Evolutionary conservation across 1,140 invertebrate genomes (phyloP).

Genomic region (Drosophila gunungcola): DNA sequence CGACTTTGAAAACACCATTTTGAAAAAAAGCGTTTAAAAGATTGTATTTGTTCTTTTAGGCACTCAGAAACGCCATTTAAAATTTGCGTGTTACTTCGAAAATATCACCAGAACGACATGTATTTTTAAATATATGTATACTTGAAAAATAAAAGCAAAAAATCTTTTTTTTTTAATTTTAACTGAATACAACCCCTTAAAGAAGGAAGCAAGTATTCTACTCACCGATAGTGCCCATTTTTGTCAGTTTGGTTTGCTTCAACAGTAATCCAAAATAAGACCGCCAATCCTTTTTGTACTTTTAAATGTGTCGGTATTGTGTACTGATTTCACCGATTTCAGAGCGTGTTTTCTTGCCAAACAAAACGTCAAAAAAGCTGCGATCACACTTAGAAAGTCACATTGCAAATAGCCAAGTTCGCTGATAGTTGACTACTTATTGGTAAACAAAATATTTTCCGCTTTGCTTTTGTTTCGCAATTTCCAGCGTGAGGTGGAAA

Average conservation of each 20-base stretch:
- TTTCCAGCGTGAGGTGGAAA: constrained; percentile 46
- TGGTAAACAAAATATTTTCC: constrained; percentile 31
- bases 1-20: too few species aligned
- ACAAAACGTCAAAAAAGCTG: constrained; percentile 47
- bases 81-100: too few species aligned
- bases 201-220: neutral
- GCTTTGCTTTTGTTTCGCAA: constrained; percentile 34
- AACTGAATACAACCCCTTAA: too few species aligned
- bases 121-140: too few species aligned
- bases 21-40: too few species aligned
- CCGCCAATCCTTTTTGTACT: constrained; percentile 17
- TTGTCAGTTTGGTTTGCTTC: constrained; percentile 6
- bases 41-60: too few species aligned
- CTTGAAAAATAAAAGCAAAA: too few species aligned
- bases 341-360: constrained; percentile 20
- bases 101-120: too few species aligned
- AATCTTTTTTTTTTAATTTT: too few species aligned
- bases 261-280: constrained; percentile 45
- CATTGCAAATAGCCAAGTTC: constrained; percentile 60
- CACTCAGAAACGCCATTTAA: too few species aligned
- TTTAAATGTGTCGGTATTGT: constrained; percentile 2
- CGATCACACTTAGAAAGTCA: constrained; percentile 68
- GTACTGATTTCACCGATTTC: constrained; percentile 3
- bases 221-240: constrained; percentile 76
- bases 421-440: constrained; percentile 54